Evolutionary conservation across 1,140 invertebrate species (phyloP).

Genomic region (Centruroides vittatus): DNA sequence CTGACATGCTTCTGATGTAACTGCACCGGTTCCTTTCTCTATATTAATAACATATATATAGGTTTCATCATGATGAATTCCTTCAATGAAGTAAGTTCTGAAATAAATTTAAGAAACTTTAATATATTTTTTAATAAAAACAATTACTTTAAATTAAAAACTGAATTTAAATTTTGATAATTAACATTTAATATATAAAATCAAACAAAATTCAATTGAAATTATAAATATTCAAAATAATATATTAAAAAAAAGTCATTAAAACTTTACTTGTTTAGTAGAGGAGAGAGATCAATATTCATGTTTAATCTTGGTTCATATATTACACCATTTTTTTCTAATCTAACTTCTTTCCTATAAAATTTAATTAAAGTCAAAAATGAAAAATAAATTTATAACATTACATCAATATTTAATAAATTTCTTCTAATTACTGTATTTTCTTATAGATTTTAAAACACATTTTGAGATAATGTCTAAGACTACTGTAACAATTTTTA

Average conservation of each 20-base stretch:
- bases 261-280: slow-evolving; percentile 4
- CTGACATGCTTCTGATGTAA: slow-evolving; percentile 1
- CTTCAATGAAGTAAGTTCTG: not conserved
- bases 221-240: too few species aligned
- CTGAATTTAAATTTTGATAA: too few species aligned
- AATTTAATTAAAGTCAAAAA: not conserved
- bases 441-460: too few species aligned
- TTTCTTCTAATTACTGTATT: too few species aligned
- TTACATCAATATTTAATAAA: too few species aligned
- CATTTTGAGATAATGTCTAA: too few species aligned
- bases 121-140: too few species aligned
- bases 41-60: slow-evolving; percentile 18
- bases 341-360: not conserved
- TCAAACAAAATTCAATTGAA: too few species aligned
- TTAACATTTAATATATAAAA: too few species aligned
- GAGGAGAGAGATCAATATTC: not conserved
- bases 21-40: not conserved
- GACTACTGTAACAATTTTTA: too few species aligned
- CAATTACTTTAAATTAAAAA: too few species aligned
- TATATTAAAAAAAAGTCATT: too few species aligned
- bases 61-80: slow-evolving; percentile 3
- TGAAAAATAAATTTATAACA: not conserved
- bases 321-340: slow-evolving; percentile 11
- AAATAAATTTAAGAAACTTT: not conserved
- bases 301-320: slow-evolving; percentile 2